These are phyloP conservation scores for Pristionchus japonicus DNA, from an alignment of 2,888 invertebrate genomes.

Conservation along the genomic window DNA sequence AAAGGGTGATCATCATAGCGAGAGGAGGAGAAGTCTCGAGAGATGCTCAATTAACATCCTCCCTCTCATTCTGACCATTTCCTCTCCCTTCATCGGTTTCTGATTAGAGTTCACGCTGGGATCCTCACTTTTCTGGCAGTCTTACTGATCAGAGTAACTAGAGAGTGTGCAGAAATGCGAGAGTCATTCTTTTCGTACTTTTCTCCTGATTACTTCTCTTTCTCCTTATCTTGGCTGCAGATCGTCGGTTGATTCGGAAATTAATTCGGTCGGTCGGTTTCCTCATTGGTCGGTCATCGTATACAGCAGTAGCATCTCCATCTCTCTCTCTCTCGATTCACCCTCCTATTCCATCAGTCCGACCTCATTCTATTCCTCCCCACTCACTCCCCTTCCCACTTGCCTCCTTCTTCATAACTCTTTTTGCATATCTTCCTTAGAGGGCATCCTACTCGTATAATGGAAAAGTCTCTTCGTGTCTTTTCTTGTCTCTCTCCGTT, in stretches of 20 bases:
- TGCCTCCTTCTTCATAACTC: neutral
- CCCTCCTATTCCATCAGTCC: constrained; percentile 27
- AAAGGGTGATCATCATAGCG: constrained; percentile 20
- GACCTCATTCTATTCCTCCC: constrained; percentile 3
- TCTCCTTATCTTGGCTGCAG: neutral
- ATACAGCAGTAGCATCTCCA: neutral
- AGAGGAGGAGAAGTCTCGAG: neutral
- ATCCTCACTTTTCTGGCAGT: too few relatives aligned
- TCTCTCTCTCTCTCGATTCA: neutral
- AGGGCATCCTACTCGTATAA: constrained; percentile 24
- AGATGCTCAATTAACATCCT: constrained; percentile 26
- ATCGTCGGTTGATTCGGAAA: constrained; percentile 45
- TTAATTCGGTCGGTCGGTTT: constrained; percentile 35
- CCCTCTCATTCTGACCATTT: neutral
- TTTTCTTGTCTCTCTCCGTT: neutral
- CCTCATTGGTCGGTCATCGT: neutral
- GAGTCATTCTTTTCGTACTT: too few relatives aligned
- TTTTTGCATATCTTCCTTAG: constrained; percentile 29
- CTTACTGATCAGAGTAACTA: too few relatives aligned
- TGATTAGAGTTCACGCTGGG: too few relatives aligned
- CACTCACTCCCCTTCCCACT: neutral
- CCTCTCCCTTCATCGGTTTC: neutral
- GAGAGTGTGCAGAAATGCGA: too few relatives aligned
- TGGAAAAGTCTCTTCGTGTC: neutral
- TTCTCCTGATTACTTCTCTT: neutral